phyloP scores from a whole-genome alignment of 2,797 vertebrate species.

The Myotis planiceps region DNA sequence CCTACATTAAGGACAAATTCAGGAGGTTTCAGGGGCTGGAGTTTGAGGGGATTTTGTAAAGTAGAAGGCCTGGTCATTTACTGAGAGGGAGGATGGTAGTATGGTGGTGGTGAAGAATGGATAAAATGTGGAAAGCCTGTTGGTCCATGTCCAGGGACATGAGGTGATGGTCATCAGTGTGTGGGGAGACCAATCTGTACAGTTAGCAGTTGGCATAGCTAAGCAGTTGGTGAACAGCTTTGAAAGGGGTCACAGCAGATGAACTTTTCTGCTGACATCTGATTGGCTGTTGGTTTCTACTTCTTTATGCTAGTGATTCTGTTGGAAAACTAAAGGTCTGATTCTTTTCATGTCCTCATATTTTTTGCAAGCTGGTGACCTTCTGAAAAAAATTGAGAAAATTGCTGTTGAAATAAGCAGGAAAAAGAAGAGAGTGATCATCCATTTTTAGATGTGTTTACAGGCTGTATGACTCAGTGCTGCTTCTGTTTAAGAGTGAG shows the following conservation, averaged over 20 bases:
- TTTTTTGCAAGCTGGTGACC: constrained; percentile 71
- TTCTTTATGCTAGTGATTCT: background rate
- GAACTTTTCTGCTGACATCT: background rate
- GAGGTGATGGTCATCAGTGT: background rate
- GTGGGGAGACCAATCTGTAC: background rate
- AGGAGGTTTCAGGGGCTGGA: background rate
- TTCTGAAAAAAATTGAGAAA: constrained; percentile 71
- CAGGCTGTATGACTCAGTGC: constrained; percentile 68
- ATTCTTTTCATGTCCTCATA: constrained; percentile 43
- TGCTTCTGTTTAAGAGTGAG: constrained; percentile 69
- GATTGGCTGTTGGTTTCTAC: background rate
- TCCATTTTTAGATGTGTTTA: constrained; percentile 76
- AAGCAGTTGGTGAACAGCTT: background rate
- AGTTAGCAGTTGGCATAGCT: background rate
- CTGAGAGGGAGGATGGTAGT: background rate
- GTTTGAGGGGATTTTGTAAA: background rate
- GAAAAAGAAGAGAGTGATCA: constrained; percentile 58
- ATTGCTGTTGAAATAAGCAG: constrained; percentile 63
- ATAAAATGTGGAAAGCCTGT: background rate
- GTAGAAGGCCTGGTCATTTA: background rate
- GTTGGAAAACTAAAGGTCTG: constrained; percentile 55
- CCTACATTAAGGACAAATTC: background rate
- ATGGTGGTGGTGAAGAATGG: background rate
- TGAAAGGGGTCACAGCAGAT: background rate
- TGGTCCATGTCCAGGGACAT: background rate